These are phyloP conservation scores for Phacellophora camtschatica DNA, from an alignment of 30 jellyfish, hydroid and myxozoan genomes.

Conservation along the genomic window DNA sequence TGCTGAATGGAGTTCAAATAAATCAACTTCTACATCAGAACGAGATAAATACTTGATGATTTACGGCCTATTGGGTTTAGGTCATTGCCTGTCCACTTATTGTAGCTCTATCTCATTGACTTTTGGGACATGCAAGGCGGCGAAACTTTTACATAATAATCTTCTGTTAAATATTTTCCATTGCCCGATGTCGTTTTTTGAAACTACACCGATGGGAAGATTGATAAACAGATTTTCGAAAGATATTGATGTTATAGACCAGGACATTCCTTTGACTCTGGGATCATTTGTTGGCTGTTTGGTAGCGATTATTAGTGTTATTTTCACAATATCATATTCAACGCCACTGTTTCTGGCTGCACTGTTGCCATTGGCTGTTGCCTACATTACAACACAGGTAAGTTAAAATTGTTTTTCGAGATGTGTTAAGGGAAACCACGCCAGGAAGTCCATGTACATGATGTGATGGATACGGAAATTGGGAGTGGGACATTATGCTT, in stretches of 20 bases:
- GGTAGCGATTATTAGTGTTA: slow-evolving; percentile 63
- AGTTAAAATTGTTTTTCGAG: too few species aligned
- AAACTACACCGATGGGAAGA: slow-evolving; percentile 98
- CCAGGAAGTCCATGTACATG: too few species aligned
- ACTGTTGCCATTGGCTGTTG: slow-evolving; percentile 72
- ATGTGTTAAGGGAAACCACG: too few species aligned
- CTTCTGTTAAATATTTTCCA: slow-evolving; percentile 66
- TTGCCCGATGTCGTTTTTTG: slow-evolving; percentile 96
- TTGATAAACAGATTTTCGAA: slow-evolving; percentile 85
- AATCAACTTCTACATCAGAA: slow-evolving; percentile 31
- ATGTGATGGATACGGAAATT: too few species aligned
- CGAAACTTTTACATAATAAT: slow-evolving; percentile 64
- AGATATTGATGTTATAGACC: slow-evolving; percentile 92
- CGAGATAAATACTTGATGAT: slow-evolving; percentile 76
- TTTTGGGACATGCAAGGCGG: slow-evolving; percentile 74
- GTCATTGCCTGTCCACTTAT: slow-evolving; percentile 55
- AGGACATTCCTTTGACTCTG: slow-evolving; percentile 60
- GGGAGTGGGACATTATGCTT: too few species aligned
- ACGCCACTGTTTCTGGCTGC: slow-evolving; percentile 89
- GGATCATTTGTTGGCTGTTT: slow-evolving; percentile 57
- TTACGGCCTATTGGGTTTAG: slow-evolving; percentile 87
- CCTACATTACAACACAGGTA: slow-evolving; percentile 90
- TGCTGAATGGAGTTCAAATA: slow-evolving; percentile 87
- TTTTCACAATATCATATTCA: slow-evolving; percentile 77
- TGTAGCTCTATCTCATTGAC: slow-evolving; percentile 42